Evolutionary conservation across 64 coral and sea anemone species (phyloP).

Genomic region (Catalaphyllia jardinei): DNA sequence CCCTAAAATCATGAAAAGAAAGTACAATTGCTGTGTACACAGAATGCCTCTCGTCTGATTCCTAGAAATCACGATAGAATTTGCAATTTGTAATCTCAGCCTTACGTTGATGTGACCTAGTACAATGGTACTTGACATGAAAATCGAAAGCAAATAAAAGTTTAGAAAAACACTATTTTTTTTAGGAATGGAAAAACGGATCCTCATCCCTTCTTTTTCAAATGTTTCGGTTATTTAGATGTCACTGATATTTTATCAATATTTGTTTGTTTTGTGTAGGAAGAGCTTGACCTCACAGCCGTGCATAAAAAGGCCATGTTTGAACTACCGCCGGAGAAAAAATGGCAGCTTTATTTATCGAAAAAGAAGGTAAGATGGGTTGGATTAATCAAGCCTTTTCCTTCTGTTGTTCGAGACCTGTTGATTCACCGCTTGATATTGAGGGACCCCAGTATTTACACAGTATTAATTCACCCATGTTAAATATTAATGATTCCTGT

Average conservation of each 20-base stretch:
- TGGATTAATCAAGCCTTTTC: neutral
- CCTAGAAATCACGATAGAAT: neutral
- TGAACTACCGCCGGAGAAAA: slow-evolving; percentile 96
- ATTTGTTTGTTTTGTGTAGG: slow-evolving; percentile 55
- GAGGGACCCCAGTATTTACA: slow-evolving; percentile 13
- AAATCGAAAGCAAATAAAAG: neutral
- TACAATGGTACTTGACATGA: too few relatives aligned
- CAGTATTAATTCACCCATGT: slow-evolving; percentile 24
- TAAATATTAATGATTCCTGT: slow-evolving; percentile 19
- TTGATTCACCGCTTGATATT: slow-evolving; percentile 40
- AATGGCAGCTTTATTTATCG: slow-evolving; percentile 99
- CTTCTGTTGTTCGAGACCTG: neutral
- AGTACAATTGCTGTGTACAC: neutral
- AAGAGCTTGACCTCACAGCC: slow-evolving; percentile 97
- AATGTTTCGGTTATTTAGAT: neutral
- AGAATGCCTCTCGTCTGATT: neutral
- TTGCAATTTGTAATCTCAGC: neutral
- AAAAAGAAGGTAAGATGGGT: slow-evolving; percentile 88
- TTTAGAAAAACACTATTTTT: neutral
- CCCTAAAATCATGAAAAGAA: neutral
- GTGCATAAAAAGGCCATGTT: slow-evolving; percentile 97
- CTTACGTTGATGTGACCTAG: too few relatives aligned
- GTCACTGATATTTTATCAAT: slow-evolving; percentile 30
- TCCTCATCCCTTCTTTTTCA: neutral
- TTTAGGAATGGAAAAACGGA: neutral